Evolutionary conservation across 2,113 vertebrate genomes (phyloP), one percentile per base, ranked within the genome.

Genomic region (Chlorodrepanis virens): DNA sequence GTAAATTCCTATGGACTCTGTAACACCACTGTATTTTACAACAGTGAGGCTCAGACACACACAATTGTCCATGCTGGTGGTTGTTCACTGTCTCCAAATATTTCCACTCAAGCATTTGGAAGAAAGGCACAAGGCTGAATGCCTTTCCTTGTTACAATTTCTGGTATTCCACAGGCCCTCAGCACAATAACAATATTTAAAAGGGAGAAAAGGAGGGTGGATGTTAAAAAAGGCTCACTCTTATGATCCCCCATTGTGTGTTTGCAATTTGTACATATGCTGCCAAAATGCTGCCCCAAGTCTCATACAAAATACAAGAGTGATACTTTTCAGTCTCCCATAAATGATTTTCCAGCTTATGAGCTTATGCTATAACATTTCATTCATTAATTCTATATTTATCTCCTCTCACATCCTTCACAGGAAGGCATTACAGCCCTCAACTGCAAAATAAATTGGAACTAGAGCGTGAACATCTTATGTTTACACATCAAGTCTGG

Each of bases 11-110:
- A 63, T 12, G 56, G 80, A 71, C 75, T 90, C 27, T 13, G 27
- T 27, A 71, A 75, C 47, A 92, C 5, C 4, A 22, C 4, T 47
- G 50, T 91, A 87, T 93, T 97, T 97, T 88, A 95, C 90, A 76
- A 35, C 5, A 94, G 74, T 44, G 83, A 92, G 63, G 63, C 83
- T 71, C 60, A 92, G 52, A 94, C 68, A 91, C 31, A 93, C 71
- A 97, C 76, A 95, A 29, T 0, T 68, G 22, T 14, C 64, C 35
- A 7, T 8, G 42, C 4, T 74, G 45, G 22, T 49, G 25, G 23
- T 10, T 84, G 33, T 37, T 80, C 57, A 45, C 5, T 40, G 8
- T 27, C 75, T 81, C 63, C 56, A 78, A 88, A 28, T 53, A 83
- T 54, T 72, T 68, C 81, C 60, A 31, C n/a, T 69, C 40, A 18